These are phyloP conservation scores for Zaprionus nigranus DNA, from an alignment of 1,140 invertebrate genomes.

Conservation along the genomic window DNA sequence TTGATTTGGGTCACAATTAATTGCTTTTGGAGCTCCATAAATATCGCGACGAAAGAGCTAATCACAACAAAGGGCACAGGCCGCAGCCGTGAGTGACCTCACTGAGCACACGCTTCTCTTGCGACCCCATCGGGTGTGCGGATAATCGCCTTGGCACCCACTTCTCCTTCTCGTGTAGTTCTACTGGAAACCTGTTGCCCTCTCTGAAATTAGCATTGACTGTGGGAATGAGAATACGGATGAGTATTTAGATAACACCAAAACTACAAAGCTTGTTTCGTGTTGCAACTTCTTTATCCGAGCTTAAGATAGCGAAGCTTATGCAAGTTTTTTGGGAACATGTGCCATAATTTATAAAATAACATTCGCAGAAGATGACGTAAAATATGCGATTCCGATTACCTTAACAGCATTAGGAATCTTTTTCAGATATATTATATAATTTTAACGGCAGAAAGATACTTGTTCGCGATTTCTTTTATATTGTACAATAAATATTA, in stretches of 20 bases:
- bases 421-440: background rate
- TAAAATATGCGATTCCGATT: background rate
- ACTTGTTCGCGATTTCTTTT: no score
- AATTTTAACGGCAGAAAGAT: no score
- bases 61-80: slow-evolving; percentile 73
- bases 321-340: background rate
- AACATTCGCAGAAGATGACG: background rate
- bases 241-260: slow-evolving; percentile 14
- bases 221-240: slow-evolving; percentile 24
- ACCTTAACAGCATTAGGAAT: background rate
- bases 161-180: background rate
- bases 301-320: background rate
- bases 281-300: background rate
- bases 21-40: slow-evolving; percentile 75
- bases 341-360: background rate
- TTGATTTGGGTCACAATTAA: slow-evolving; percentile 82
- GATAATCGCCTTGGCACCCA: slow-evolving; percentile 17
- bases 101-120: slow-evolving; percentile 21
- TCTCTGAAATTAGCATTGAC: background rate
- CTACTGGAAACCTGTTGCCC: slow-evolving; percentile 26
- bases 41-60: slow-evolving; percentile 56
- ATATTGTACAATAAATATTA: no score
- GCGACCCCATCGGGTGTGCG: background rate
- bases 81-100: slow-evolving; percentile 43
- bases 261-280: background rate